Evolutionary conservation across 2,113 vertebrate species (phyloP), one percentile per base, ranked within the genome.

Genomic region (Hippocampus comes): DNA sequence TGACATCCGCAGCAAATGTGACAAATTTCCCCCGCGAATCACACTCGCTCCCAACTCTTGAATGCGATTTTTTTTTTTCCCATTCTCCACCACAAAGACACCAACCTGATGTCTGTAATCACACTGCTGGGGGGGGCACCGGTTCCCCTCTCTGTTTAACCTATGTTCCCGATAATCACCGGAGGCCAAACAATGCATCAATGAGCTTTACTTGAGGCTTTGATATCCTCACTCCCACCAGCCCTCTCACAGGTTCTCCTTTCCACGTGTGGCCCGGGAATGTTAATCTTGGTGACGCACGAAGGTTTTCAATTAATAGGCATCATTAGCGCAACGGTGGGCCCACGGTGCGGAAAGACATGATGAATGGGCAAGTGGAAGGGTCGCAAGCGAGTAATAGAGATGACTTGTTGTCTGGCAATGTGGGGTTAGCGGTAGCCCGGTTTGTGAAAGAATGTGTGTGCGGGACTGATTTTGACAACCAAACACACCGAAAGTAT

Each of bases 221-320:
- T 90, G 89, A 91, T 84, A 82, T 72, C 67, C 18, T 64, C 21
- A 41, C 56, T 42, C 49, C n/a, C 65, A 9, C 71, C 63, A 49
- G 12, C 42, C 43, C 51, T 53, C 71, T 49, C n/a, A 49, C 5
- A 25, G 48, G 41, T 46, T 78, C 51, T 41, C 23, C 59, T 61
- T 59, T 48, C 69, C 71, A 61, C 57, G 63, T 27, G 60, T 56
- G 63, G 64, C 71, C 67, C 41, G 25, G 67, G 81, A 89, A 89
- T 89, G 85, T 86, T 89, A 88, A 90, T 92, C 87, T 88, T 79
- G 72, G 70, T 83, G 79, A 88, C 83, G 81, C 80, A 75, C 75
- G 79, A 82, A 83, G 89, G 87, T 89, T 91, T 90, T 86, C 80
- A 85, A 89, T 91, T 92, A 93, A 91, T 88, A 88, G 90, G 87